Base-by-base conservation (phyloP, 2,113 vertebrate genomes). In the Toxotes chatareus region DNA sequence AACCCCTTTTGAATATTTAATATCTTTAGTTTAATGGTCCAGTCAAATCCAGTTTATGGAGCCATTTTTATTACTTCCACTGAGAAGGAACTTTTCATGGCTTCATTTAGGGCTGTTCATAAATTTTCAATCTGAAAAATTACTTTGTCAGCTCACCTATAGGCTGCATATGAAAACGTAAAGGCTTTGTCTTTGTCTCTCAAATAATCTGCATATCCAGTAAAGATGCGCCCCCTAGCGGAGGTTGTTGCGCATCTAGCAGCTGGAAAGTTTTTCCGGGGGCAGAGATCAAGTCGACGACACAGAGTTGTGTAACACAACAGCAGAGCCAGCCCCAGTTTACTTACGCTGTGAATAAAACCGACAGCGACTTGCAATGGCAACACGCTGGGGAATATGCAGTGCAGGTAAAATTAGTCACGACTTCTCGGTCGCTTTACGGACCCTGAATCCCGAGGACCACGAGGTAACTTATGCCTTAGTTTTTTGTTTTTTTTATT, bases 331-430 rank as follows among this genome's bases (percentile, higher is more conserved):
- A 6, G 4, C 14, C 2, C 14, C 7, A 34, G 16, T n/a, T 7
- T 16, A 31, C 38, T 32, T 0, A 5, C 17, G 8, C 44, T 12
- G 10, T 12, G 0, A 4, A 11, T 27, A 1, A 2, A 44, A 10
- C 5, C 1, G 9, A 10, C 42, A 2, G 5, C 10, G 12, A 3
- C 34, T 23, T 9, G 11, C 4, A 8, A 76, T 82, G 80, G 66
- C 59, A 4, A 71, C 80, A 10, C 49, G 51, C 59, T 82, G 80
- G 73, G 66, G 73, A 38, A 82, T 82, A 57, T 82, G 73, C 40
- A 76, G 65, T 32, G 65, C 57, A n/a, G 79, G 72, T 0, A 64
- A 76, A 57, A 82, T 71, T 0, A 71, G 66, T 57, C 73, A 76
- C 17, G 73, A 72, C 44, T 72, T 83, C 49, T 71, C 42, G 1